Evolutionary conservation across 2,888 invertebrate species (phyloP), one percentile per base, ranked within the genome.

Genomic region (Dicranocentrus wangi): DNA sequence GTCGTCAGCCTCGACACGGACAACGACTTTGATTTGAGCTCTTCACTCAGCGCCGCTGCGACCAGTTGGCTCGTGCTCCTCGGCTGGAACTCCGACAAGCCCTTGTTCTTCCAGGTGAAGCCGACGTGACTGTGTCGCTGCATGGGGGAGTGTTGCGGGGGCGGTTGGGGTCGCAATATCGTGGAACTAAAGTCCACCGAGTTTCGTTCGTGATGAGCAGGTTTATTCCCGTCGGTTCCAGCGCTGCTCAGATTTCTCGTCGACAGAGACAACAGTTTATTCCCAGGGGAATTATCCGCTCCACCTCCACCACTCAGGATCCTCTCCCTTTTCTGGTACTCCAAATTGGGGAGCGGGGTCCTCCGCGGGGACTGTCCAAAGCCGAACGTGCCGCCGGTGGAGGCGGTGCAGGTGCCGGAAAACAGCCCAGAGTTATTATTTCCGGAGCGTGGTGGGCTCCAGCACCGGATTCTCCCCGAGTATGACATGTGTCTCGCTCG

Each of bases 401-500:
- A 25, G 13, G 61, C 66, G 32, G n/a, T 68, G 43, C 13, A 69
- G 10, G 17, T 47, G 17, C 43, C 43, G 10, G 32, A 32, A 32
- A 3, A 7, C 3, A 32, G 32, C 2, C 51, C 55, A 32, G 25
- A n/a, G 17, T 32, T 68, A 42, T 19, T 61, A n/a, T 15, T 32
- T 32, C 77, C 77, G 42, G 70, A 28, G 0, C 76, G 13, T 2
- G 77, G 82, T 15, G 86, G 86, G 13, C 84, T 84, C 85, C 86
- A 85, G 42, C 85, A 83, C 21, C 84, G 82, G 8, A 86, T 85
- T 25, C 86, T 65, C 15, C 86, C 86, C 1, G 85, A 83, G 68
- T 85, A 85, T 1, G 85, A 85, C 85, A 86, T 85, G 81, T 86
- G 86, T 61, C 85, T 81, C 27, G 77, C 79, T 0, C 85, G 72